Base-by-base conservation (phyloP, 2,888 invertebrate genomes). In the Itoplectis maculator region DNA sequence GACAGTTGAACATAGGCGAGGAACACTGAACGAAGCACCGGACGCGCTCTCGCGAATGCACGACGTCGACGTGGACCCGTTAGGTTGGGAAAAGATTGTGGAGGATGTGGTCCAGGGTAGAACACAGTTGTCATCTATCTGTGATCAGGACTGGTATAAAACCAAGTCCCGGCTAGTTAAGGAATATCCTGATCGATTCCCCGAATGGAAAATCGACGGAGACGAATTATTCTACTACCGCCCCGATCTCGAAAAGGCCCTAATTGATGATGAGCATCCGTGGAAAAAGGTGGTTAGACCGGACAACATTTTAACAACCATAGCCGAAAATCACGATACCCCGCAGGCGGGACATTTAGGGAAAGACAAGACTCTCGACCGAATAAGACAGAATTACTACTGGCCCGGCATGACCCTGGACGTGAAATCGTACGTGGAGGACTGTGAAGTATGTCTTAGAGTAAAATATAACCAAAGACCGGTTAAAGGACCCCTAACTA, bases 11-110 rank as follows among this genome's bases (percentile, higher is more conserved):
- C n/a, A n/a, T n/a, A n/a, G n/a, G n/a, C n/a, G n/a, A n/a, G n/a
- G n/a, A n/a, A 74, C 74, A 5, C 11, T 42, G 42, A 73, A 73
- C 20, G 73, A 73, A 45, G 72, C 56, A 6, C 72, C 69, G 0
- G 79, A 79, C 6, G 80, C 80, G 0, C 15, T 75, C 5, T 80
- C 75, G 5, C 51, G 70, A 0, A 75, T 75, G 70, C 65, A 65
- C 11, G 63, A 81, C 54, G 7, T 70, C 2, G 76, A 81, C 40
- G 42, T 42, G 7, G 13, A 42, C 13, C 42, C 42, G 7, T 42
- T 42, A 2, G 42, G 42, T 1, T 42, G 42, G 42, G 42, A 42
- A 42, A 42, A 42, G 2, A 2, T 42, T 8, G 13, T 42, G 2
- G 42, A 42, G 13, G 42, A 42, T 6, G 13, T 13, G 11, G 42